phyloP scores from a whole-genome alignment of 1,140 invertebrate genomes.

The Drosophila punjabiensis region DNA sequence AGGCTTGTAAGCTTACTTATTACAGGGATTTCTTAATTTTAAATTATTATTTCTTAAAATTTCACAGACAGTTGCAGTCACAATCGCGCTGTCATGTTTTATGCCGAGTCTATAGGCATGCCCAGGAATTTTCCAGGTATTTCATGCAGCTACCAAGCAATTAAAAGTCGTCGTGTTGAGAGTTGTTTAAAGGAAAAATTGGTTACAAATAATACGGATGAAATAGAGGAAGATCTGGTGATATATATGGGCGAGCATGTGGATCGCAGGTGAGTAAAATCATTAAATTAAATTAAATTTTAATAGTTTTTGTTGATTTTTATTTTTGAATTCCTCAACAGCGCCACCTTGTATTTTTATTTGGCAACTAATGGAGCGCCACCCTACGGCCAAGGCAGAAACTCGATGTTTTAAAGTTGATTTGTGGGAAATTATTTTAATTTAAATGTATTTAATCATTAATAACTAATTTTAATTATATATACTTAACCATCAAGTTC shows the following conservation, averaged over 20 bases:
- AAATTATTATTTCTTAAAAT: not conserved
- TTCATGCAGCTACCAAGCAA: constrained; percentile 51
- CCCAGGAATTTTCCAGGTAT: constrained; percentile 67
- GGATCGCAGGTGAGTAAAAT: constrained; percentile 50
- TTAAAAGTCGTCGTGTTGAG: constrained; percentile 36
- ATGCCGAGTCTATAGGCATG: constrained; percentile 72
- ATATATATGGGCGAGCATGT: constrained; percentile 78
- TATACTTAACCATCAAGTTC: too few species aligned
- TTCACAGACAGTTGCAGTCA: constrained; percentile 79
- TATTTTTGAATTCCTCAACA: constrained; percentile 4
- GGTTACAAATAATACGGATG: not conserved
- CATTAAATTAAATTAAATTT: not conserved
- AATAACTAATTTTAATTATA: too few species aligned
- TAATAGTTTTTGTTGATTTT: not conserved
- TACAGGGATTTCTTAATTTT: fast-evolving
- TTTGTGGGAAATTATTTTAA: not conserved
- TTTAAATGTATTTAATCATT: too few species aligned
- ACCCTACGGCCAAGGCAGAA: constrained; percentile 72
- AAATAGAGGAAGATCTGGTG: constrained; percentile 22
- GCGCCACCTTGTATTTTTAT: constrained; percentile 67
- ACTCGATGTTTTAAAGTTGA: constrained; percentile 30
- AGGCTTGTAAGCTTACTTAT: constrained; percentile 64
- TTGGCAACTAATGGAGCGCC: constrained; percentile 72
- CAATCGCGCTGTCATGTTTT: constrained; percentile 75
- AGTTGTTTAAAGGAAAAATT: constrained; percentile 30